Evolutionary conservation across 1,140 invertebrate species (phyloP).

Genomic region (Microvelia longipes): DNA sequence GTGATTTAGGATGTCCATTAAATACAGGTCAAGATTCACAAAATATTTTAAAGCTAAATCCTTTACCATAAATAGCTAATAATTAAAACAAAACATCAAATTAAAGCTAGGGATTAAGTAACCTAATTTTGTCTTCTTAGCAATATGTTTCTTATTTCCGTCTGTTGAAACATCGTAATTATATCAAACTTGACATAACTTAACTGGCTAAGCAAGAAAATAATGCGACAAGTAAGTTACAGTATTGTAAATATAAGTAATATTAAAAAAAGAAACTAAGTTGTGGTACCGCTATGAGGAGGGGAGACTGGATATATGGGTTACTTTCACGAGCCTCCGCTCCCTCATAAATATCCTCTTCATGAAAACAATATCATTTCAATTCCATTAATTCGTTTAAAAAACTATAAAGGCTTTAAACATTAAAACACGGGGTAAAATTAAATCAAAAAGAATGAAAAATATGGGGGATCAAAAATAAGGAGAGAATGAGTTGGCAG

Average conservation of each 20-base stretch:
- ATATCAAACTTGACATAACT: too few species aligned
- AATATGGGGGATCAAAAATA: neutral
- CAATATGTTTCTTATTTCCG: too few species aligned
- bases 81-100: too few species aligned
- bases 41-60: too few species aligned
- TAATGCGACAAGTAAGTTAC: too few species aligned
- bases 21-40: too few species aligned
- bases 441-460: neutral
- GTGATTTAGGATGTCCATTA: too few species aligned
- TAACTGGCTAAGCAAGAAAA: too few species aligned
- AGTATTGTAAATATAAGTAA: neutral
- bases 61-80: too few species aligned
- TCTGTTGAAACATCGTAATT: too few species aligned
- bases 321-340: neutral
- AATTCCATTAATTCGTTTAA: neutral
- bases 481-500: neutral
- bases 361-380: neutral
- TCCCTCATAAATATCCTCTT: neutral
- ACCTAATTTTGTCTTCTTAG: too few species aligned
- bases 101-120: too few species aligned
- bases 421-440: neutral
- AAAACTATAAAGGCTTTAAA: neutral
- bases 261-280: neutral
- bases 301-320: neutral
- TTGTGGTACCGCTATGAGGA: neutral